These are phyloP conservation scores for Sitodiplosis mosellana DNA, from an alignment of 1,140 invertebrate genomes.

Conservation along the genomic window DNA sequence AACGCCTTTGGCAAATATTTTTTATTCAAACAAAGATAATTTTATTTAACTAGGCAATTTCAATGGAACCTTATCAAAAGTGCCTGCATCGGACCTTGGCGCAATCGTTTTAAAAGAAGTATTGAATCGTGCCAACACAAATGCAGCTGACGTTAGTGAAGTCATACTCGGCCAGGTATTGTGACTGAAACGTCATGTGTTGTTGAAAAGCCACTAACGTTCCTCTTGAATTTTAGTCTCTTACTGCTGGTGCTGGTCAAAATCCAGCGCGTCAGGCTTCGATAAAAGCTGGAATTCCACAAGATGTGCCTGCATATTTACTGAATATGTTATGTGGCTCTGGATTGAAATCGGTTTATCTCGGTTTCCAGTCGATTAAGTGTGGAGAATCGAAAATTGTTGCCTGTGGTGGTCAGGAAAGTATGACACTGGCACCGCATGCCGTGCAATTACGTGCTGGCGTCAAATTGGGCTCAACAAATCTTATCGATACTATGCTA, in stretches of 20 bases:
- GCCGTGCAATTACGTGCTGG: constrained; percentile 42
- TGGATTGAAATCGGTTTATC: constrained; percentile 52
- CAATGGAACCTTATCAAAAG: constrained; percentile 43
- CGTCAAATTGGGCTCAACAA: constrained; percentile 47
- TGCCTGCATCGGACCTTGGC: constrained; percentile 57
- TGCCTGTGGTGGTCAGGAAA: constrained; percentile 71
- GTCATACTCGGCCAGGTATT: constrained; percentile 76
- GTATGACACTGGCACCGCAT: constrained; percentile 67
- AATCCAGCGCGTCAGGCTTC: constrained; percentile 72
- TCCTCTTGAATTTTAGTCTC: too few species aligned
- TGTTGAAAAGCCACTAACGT: too few species aligned
- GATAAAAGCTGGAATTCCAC: constrained; percentile 56
- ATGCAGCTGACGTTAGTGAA: constrained; percentile 50
- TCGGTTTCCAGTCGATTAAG: constrained; percentile 51
- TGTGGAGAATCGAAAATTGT: constrained; percentile 49
- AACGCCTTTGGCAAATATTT: too few species aligned
- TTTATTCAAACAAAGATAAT: too few species aligned
- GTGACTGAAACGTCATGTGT: too few species aligned
- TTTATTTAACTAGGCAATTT: constrained; percentile 37
- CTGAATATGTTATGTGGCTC: constrained; percentile 79
- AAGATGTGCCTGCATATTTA: constrained; percentile 48
- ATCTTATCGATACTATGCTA: constrained; percentile 50
- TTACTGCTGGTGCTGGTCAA: constrained; percentile 59
- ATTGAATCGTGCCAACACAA: constrained; percentile 38
- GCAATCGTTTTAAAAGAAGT: constrained; percentile 55